Evolutionary conservation across 2,113 vertebrate species (phyloP), one percentile per base, ranked within the genome.

Genomic region (Sander lucioperca): DNA sequence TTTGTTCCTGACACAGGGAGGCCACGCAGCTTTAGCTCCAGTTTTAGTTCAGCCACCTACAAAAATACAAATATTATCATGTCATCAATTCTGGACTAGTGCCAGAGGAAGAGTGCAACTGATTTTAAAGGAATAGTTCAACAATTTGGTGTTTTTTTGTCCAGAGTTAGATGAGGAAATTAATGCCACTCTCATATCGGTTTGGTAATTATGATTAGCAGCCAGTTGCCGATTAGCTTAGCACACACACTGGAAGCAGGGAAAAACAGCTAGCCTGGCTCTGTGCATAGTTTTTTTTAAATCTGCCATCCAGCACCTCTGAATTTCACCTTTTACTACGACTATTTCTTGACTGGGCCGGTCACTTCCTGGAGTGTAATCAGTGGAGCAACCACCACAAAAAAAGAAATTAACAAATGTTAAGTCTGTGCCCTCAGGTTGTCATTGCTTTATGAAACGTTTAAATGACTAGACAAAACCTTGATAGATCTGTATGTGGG

Each of bases 1-100:
- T 99, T 99, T 65, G 98, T 99, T 90, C 98, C 98, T 0, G 98
- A 99, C 62, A 99, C 98, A 0, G 98, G 98, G 43, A 99, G 95
- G 33, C 97, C 96, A 61, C 98, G 96, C 48, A 99, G 88, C 89
- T 99, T 99, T 51, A 99, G 94, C 89, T 99, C 97, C 93, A 98
- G 96, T 91, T 99, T 99, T 59, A 99, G 94, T 91, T 99, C 98
- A 0, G 97, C 97, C 73, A 99, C 98, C 98, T 99, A n/a, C 4
- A 47, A 39, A 79, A 45, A 65, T 2, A 75, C 3, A 65, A 25
- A 56, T 1, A 43, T 2, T 2, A 43, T 45, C n/a, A 30, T 1
- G 21, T 74, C 11, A 39, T 27, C 16, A 14, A 14, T 47, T 61
- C 15, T 39, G 7, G 19, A 64, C 6, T 2, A 0, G 6, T 15